Evolutionary conservation across 1,140 invertebrate species (phyloP).

Genomic region (Drosophila bocki): DNA sequence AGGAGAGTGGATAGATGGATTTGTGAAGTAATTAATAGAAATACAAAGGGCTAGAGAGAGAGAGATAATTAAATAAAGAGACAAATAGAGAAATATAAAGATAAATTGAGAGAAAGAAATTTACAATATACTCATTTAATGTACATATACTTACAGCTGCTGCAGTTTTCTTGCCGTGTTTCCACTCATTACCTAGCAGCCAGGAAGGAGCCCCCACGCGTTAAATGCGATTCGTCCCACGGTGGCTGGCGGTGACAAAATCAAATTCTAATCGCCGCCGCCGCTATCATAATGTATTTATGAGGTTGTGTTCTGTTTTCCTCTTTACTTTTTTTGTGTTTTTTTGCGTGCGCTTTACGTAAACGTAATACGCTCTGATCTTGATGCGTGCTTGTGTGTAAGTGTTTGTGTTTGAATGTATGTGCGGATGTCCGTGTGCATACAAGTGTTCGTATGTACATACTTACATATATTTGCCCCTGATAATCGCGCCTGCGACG

Average conservation of each 20-base stretch:
- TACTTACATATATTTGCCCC: constrained; percentile 24
- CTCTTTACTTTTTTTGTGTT: constrained; percentile 1
- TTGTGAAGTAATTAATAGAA: too few relatives aligned
- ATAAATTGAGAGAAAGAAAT: too few relatives aligned
- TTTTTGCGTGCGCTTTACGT: constrained; percentile 21
- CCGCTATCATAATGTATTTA: constrained; percentile 75
- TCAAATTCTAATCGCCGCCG: constrained; percentile 69
- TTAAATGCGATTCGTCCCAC: constrained; percentile 30
- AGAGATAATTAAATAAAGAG: too few relatives aligned
- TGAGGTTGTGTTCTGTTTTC: constrained; percentile 46
- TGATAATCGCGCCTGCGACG: constrained; percentile 52
- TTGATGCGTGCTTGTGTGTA: not conserved
- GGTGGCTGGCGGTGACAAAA: constrained; percentile 53
- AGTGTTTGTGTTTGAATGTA: constrained; percentile 2
- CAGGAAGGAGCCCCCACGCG: not conserved
- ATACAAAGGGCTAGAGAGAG: too few relatives aligned
- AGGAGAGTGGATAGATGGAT: too few relatives aligned
- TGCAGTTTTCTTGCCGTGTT: not conserved
- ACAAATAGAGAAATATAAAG: too few relatives aligned
- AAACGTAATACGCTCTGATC: constrained; percentile 25
- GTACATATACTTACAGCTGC: too few relatives aligned
- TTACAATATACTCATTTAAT: too few relatives aligned
- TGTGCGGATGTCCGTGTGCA: constrained; percentile 13
- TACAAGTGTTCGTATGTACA: not conserved
- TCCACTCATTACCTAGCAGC: constrained; percentile 7